Percentiles rank a stretch among this genome's conserved stretches.
Evolutionary conservation across 1,140 invertebrate species (phyloP).

Genomic region (Camponotus pennsylvanicus): DNA sequence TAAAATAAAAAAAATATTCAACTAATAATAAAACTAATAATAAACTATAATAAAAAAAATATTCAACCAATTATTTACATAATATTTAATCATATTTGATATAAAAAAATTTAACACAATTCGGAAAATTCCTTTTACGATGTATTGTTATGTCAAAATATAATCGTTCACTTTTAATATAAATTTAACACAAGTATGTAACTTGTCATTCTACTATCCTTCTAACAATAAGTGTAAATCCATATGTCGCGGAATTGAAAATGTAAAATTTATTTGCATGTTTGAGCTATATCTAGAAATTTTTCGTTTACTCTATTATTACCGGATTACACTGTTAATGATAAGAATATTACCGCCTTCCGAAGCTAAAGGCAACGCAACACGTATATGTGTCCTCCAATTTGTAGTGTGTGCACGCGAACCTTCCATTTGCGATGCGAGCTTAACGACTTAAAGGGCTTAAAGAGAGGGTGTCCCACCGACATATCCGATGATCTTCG

Average conservation of each 20-base stretch:
- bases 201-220: not conserved
- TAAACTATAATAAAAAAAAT: no score
- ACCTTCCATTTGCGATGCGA: conserved; percentile 43
- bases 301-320: conserved; percentile 7
- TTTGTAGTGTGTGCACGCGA: conserved; percentile 44
- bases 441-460: conserved; percentile 62
- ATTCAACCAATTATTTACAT: not conserved
- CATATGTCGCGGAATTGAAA: not conserved
- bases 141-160: no score
- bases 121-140: not conserved
- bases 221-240: not conserved
- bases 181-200: not conserved
- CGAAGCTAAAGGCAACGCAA: not conserved
- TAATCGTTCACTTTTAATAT: conserved; percentile 14
- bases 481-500: conserved; percentile 49
- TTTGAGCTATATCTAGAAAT: not conserved
- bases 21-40: no score
- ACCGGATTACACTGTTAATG: conserved; percentile 22
- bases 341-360: conserved; percentile 16
- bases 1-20: not conserved
- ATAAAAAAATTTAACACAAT: no score
- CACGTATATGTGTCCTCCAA: not conserved
- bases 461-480: conserved; percentile 42
- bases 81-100: not conserved
- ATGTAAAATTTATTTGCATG: not conserved